Evolutionary conservation across 2,113 vertebrate genomes (phyloP), one percentile per base, ranked within the genome.

Genomic region (Taxidea taxus): DNA sequence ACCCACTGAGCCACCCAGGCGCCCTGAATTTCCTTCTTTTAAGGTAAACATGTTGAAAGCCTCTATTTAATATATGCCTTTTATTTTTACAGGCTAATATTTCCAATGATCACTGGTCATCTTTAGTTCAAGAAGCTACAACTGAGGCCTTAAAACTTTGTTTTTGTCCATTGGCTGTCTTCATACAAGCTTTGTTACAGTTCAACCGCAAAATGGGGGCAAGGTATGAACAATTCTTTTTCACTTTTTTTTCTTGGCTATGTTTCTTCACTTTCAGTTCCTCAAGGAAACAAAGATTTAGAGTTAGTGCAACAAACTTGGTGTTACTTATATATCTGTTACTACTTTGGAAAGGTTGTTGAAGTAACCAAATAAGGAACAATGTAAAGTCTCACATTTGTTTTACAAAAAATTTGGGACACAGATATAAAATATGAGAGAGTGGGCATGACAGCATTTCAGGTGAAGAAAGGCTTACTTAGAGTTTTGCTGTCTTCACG

Each of bases 111-210:
- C 99, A 99, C 84, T 99, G 99, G 99, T 98, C 98, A n/a, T 98
- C 99, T 77, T 99, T 99, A 98, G 99, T 99, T 90, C 98, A 98
- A 44, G 99, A 99, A 97, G 99, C 99, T 84, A 99, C 99, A 83
- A 89, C 98, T 64, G 99, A 99, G 98, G 99, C 98, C 82, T 94
- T 99, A 98, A 99, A 99, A 96, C 98, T 99, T 97, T 98, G 98
- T 87, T 97, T 98, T 12, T 99, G 98, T 64, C 99, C 99, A 0
- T 70, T 99, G 95, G 99, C 99, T 42, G 77, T 98, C 66, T 99
- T 99, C 21, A 98, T 99, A 49, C 99, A 99, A 98, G 99, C 99
- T 6, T 98, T 99, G 92, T 98, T 99, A 29, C 99, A 99, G 85
- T 99, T 99, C 97, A 98, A 97, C 42, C 98, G 98, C 80, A 99